Evolutionary conservation across 2,797 vertebrate genomes (phyloP), one percentile per base, ranked within the genome.

Genomic region (Gila robusta): DNA sequence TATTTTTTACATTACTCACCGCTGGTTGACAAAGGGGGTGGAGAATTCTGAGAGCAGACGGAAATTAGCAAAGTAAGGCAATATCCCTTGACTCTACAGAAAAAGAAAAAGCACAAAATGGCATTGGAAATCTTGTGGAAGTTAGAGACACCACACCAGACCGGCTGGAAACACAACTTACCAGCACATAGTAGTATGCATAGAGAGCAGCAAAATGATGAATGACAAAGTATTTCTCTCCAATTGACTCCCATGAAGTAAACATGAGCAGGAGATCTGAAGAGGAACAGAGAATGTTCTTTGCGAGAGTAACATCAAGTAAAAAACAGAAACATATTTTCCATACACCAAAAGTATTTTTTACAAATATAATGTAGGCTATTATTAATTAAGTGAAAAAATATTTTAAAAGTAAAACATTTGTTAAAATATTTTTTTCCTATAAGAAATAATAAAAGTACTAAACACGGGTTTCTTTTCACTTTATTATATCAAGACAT

Each of bases 11-110:
- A 26, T 21, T 47, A 94, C 96, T 87, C 95, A 97, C 97, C 96
- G 94, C 91, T 97, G 97, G 91, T 97, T 97, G 89, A 97, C 96
- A 87, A 96, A 97, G 73, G 97, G 97, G 83, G 96, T 97, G 86
- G 97, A 97, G 83, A 97, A 95, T 89, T 97, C 97, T 56, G 97
- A 96, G 64, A 97, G 93, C 89, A 97, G 94, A 70, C 96, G 96
- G 88, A 96, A 96, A 92, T 97, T 97, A 82, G 95, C 96, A 91
- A 97, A 86, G 89, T 96, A 97, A 35, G 89, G 92, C 92, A 97
- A 91, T 64, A 95, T 82, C 89, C 96, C 95, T 88, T 91, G 83
- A 69, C 49, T 92, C 97, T 97, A 8, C 12, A 89, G 26, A 93
- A 81, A 83, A 66, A 74, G 59, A 26, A 21, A 78, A n/a, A 47